Evolutionary conservation across 2,797 vertebrate species (phyloP).

Genomic region (Sebastes kiyomatsui): DNA sequence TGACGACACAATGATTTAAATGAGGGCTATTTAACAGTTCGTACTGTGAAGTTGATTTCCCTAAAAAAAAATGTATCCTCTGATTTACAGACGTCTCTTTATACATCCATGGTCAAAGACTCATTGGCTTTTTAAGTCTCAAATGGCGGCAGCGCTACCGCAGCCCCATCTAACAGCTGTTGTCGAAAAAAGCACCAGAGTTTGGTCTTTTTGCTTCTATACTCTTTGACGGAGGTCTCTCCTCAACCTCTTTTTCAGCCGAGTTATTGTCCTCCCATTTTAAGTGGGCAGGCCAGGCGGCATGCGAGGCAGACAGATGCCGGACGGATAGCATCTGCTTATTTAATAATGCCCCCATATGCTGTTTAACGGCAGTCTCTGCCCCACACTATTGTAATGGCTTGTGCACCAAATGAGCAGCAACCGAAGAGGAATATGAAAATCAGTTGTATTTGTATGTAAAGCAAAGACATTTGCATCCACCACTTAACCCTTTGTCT

Average conservation of each 20-base stretch:
- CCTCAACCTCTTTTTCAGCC: neutral
- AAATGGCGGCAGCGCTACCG: too few species aligned
- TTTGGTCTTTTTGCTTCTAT: too few species aligned
- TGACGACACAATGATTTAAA: too few species aligned
- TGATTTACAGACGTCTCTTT: too few species aligned
- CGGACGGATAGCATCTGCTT: constrained; percentile 51
- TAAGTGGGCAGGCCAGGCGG: constrained; percentile 11
- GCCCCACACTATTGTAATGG: neutral
- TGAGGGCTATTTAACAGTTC: too few species aligned
- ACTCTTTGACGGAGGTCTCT: neutral
- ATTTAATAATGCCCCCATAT: constrained; percentile 41
- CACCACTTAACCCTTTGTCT: neutral
- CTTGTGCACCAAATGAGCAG: neutral
- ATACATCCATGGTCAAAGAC: too few species aligned
- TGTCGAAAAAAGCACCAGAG: too few species aligned
- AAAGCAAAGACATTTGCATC: constrained; percentile 7
- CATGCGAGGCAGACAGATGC: neutral
- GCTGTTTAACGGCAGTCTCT: constrained; percentile 32
- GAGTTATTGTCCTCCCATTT: constrained; percentile 2
- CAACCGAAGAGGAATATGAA: constrained; percentile 29
- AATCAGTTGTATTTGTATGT: constrained; percentile 24
- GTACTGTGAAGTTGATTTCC: too few species aligned
- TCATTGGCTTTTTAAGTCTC: too few species aligned
- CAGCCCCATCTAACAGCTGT: too few species aligned
- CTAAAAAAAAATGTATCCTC: too few species aligned